Percentiles rank a stretch among this genome's conserved stretches.
Evolutionary conservation across 1,140 invertebrate species (phyloP).

Genomic region (Heliconius nattereri): DNA sequence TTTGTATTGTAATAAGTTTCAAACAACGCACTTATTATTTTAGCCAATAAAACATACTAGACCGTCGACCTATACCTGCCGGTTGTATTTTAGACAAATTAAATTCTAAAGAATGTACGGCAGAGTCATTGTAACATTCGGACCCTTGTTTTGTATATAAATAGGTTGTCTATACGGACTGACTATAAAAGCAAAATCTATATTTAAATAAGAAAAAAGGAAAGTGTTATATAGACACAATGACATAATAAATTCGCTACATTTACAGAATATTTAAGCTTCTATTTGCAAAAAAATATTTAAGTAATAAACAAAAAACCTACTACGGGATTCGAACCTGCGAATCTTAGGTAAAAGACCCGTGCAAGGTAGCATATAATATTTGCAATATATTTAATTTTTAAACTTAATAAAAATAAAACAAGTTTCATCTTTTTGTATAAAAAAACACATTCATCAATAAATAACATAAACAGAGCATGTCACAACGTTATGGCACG

Average conservation of each 20-base stretch:
- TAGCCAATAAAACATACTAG: no score
- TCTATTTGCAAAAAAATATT: not conserved
- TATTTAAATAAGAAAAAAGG: no score
- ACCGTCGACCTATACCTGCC: no score
- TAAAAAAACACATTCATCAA: not conserved
- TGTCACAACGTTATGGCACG: conserved; percentile 3
- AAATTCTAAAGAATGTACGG: not conserved
- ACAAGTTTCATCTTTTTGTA: not conserved
- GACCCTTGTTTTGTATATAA: not conserved
- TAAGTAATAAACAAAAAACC: not conserved
- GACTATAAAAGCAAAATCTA: not conserved
- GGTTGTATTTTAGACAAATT: not conserved
- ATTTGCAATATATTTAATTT: not conserved
- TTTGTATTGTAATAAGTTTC: no score
- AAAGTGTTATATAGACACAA: not conserved
- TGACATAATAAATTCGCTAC: not conserved
- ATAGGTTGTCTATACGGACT: not conserved
- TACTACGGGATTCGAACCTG: conserved; percentile 1
- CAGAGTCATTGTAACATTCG: not conserved
- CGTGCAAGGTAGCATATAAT: not conserved
- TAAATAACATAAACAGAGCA: not conserved
- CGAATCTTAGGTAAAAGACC: not conserved
- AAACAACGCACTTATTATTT: no score
- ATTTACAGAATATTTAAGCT: not conserved
- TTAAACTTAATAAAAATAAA: not conserved